Conservation (phyloP, 2,797 vertebrate species). For the Pseudomugil gertrudae region DNA sequence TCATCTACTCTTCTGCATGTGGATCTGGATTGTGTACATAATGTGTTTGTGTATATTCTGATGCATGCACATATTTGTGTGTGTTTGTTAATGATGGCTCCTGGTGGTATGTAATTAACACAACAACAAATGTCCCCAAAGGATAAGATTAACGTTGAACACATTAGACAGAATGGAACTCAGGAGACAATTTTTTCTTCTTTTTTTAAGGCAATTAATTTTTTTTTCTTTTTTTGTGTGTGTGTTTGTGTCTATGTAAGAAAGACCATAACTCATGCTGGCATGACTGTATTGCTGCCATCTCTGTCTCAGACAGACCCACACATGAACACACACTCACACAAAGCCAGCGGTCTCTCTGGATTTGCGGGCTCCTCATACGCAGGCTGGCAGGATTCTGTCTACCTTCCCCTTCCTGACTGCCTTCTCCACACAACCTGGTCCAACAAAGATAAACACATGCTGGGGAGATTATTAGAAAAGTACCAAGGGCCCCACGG, state of each 20-base stretch:
- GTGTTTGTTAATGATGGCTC: conserved; percentile 81
- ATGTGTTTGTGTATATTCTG: conserved; percentile 46
- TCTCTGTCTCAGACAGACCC: conserved; percentile 50
- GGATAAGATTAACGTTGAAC: conserved; percentile 84
- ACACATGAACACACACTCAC: conserved; percentile 37
- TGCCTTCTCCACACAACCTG: conserved; percentile 78
- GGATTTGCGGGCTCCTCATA: conserved; percentile 73
- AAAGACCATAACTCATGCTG: conserved; percentile 72
- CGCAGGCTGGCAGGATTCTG: conserved; percentile 73
- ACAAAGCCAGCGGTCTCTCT: conserved; percentile 74
- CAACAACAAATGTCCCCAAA: conserved; percentile 83
- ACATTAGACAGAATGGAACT: conserved; percentile 82
- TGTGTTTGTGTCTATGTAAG: conserved; percentile 56
- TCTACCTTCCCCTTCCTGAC: conserved; percentile 60
- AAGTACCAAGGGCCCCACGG: conserved; percentile 73
- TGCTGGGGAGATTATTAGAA: conserved; percentile 82
- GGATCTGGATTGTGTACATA: conserved; percentile 54
- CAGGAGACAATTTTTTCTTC: conserved; percentile 68
- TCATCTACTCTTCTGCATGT: conserved; percentile 38
- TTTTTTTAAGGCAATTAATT: conserved; percentile 66
- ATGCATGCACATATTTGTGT: conserved; percentile 54
- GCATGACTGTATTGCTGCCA: conserved; percentile 68
- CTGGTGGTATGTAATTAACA: conserved; percentile 85
- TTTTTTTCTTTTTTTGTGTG: conserved; percentile 58
- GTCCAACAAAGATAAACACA: conserved; percentile 84